These are phyloP conservation scores for Mustela lutreola DNA, from an alignment of 2,113 vertebrate species.

Conservation along the genomic window DNA sequence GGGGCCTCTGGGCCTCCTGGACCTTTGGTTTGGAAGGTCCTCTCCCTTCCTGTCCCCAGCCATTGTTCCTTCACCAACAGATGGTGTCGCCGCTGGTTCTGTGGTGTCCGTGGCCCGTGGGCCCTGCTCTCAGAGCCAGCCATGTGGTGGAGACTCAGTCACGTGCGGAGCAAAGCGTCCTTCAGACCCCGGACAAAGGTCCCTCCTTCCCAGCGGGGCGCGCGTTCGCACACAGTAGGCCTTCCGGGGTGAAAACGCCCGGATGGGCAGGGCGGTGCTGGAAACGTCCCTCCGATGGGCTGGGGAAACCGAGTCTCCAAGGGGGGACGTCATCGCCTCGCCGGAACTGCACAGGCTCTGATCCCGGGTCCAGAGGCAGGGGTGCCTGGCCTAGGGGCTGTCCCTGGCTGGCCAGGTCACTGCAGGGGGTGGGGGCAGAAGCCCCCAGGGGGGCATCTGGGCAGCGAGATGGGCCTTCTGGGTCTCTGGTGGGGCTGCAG, in stretches of 20 bases:
- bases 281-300: not conserved
- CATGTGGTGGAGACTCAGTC: fast-evolving
- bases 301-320: not conserved
- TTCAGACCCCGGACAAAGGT: not conserved
- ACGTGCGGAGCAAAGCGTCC: not conserved
- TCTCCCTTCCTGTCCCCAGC: not conserved
- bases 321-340: too few species aligned
- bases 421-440: not conserved
- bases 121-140: not conserved
- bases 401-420: not conserved
- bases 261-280: too few species aligned
- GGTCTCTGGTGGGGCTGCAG: not conserved
- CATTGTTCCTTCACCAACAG: not conserved
- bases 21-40: not conserved
- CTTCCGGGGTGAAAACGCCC: not conserved
- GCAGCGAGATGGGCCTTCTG: not conserved
- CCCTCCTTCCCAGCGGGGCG: not conserved
- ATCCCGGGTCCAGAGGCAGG: not conserved
- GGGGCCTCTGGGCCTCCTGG: not conserved
- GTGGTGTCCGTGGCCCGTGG: not conserved
- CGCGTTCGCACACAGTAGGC: not conserved
- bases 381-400: not conserved
- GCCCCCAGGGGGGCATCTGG: not conserved
- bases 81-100: not conserved
- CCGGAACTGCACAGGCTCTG: not conserved